A percentile compares a stretch with the other conserved stretches of the same genome.
These are phyloP conservation scores for Blastobasis adustella DNA, from an alignment of 2,888 invertebrate genomes.

Conservation along the genomic window DNA sequence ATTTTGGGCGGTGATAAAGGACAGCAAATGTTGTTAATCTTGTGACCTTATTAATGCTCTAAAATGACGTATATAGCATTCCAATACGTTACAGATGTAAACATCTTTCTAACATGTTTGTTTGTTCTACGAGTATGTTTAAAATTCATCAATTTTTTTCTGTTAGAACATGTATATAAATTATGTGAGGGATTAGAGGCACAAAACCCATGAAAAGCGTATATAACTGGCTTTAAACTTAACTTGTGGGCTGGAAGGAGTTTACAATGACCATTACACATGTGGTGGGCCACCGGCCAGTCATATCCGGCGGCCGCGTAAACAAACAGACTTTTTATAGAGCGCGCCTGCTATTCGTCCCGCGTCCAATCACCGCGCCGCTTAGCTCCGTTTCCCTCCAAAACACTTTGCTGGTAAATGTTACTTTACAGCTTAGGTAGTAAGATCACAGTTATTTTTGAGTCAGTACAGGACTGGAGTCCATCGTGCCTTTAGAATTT, in stretches of 20 bases:
- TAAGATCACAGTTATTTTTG: too few species aligned
- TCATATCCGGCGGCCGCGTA: conserved; percentile 57
- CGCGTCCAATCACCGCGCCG: conserved; percentile 28
- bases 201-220: too few species aligned
- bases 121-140: too few species aligned
- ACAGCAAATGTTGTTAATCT: conserved; percentile 5
- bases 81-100: too few species aligned
- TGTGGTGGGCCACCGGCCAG: conserved; percentile 45
- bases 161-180: too few species aligned
- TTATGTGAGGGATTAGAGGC: too few species aligned
- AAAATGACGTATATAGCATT: not conserved
- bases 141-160: too few species aligned
- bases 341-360: conserved; percentile 55
- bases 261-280: conserved; percentile 48
- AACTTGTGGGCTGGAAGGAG: conserved; percentile 18
- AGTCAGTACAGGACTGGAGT: too few species aligned
- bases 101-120: too few species aligned
- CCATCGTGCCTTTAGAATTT: too few species aligned
- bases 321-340: conserved; percentile 68
- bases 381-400: conserved; percentile 32
- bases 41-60: conserved; percentile 4
- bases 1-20: not conserved
- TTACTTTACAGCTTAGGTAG: conserved; percentile 12
- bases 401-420: conserved; percentile 33
- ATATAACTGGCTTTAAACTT: not conserved